Conservation (phyloP, 2,888 invertebrate species). For the Epirrhoe tristata region DNA sequence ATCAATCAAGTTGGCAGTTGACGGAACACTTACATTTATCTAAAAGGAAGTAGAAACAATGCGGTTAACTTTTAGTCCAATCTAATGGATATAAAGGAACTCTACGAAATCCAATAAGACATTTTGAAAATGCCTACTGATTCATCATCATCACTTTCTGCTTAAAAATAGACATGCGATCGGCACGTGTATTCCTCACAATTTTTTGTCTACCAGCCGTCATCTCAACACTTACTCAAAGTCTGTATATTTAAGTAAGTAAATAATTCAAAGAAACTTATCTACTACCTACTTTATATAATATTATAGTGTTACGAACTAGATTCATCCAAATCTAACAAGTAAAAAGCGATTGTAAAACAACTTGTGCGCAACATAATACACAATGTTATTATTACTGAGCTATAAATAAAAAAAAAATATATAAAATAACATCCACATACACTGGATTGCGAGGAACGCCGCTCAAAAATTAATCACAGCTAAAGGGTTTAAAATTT, state of each 20-base stretch:
- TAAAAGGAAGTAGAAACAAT: constrained; percentile 54
- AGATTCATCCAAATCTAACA: too few relatives aligned
- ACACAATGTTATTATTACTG: neutral
- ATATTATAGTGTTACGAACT: too few relatives aligned
- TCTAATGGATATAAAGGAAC: constrained; percentile 51
- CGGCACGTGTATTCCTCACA: too few relatives aligned
- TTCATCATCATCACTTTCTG: too few relatives aligned
- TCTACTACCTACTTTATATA: too few relatives aligned
- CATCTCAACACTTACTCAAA: too few relatives aligned
- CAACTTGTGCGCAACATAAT: too few relatives aligned
- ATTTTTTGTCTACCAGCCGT: too few relatives aligned
- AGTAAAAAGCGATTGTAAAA: too few relatives aligned
- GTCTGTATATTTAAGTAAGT: too few relatives aligned
- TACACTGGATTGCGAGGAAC: constrained; percentile 28
- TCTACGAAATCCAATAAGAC: neutral
- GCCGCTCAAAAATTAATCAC: constrained; percentile 37
- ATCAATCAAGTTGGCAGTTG: constrained; percentile 74
- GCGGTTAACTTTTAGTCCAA: constrained; percentile 58
- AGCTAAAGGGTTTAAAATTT: constrained; percentile 47
- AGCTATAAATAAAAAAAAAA: neutral
- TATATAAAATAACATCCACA: constrained; percentile 14
- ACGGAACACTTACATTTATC: constrained; percentile 77
- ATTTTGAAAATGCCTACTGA: too few relatives aligned
- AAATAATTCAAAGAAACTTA: neutral
- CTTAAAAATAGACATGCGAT: too few relatives aligned